phyloP scores from a whole-genome alignment of 2,888 invertebrate species.

The Tupiocoris notatus region DNA sequence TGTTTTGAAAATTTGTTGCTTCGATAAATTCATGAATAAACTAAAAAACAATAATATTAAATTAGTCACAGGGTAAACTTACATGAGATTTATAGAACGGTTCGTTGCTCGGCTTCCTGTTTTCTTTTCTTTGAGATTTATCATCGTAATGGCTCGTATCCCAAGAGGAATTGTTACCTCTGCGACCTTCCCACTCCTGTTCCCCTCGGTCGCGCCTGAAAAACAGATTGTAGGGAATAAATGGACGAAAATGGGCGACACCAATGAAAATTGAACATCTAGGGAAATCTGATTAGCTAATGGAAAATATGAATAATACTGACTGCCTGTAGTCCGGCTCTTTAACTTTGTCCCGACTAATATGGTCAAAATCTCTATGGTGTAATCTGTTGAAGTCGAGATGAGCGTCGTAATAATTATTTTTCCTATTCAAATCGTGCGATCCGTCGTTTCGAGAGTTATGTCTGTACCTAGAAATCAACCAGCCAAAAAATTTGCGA shows the following conservation, averaged over 20 bases:
- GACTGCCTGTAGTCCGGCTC: constrained; percentile 40
- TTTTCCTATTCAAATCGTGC: constrained; percentile 33
- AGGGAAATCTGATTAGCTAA: background rate
- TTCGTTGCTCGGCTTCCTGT: constrained; percentile 3
- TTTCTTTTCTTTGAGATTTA: constrained; percentile 25
- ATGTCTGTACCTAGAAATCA: constrained; percentile 33
- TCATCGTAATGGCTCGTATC: constrained; percentile 44
- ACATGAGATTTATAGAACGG: constrained; percentile 25
- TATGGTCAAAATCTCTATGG: constrained; percentile 38
- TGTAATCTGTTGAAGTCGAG: constrained; percentile 26
- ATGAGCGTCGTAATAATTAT: constrained; percentile 34
- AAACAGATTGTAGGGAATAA: background rate
- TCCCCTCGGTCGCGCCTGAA: constrained; percentile 45
- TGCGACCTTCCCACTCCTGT: constrained; percentile 55
- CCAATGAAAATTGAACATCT: background rate
- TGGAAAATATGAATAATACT: constrained; percentile 4
- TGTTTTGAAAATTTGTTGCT: too few relatives aligned
- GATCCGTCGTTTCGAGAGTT: constrained; percentile 33
- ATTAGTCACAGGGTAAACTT: too few relatives aligned
- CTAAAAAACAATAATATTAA: too few relatives aligned
- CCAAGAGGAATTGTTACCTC: constrained; percentile 47
- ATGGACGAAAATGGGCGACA: too few relatives aligned
- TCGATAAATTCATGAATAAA: too few relatives aligned
- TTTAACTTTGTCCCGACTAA: constrained; percentile 35
- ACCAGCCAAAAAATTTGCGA: background rate